Conservation (phyloP, 2,113 vertebrate genomes). For the Willisornis vidua region DNA sequence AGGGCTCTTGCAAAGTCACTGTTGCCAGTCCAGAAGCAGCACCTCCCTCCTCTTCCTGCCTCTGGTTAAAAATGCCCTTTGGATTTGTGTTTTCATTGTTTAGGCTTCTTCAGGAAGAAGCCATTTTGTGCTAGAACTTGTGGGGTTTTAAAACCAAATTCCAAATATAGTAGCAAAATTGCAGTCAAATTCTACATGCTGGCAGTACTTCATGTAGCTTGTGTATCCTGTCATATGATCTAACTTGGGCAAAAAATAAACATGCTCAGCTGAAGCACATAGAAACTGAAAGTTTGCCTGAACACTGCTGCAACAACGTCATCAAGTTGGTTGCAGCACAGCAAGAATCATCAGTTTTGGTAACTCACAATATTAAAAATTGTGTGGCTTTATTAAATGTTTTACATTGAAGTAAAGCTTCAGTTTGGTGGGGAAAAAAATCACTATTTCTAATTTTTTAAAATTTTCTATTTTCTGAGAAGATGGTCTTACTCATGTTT, state of each 20-base stretch:
- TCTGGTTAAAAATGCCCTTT: not conserved
- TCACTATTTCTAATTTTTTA: not conserved
- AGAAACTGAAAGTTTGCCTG: conserved; percentile 45
- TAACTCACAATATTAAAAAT: not conserved
- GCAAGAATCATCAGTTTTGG: not conserved
- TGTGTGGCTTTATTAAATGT: not conserved
- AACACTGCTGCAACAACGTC: not conserved
- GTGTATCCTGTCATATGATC: conserved; percentile 52
- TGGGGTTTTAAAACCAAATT: not conserved
- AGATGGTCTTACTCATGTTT: not conserved
- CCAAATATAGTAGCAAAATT: conserved; percentile 40
- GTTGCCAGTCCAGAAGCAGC: not conserved
- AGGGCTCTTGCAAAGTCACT: not conserved
- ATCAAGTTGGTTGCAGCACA: not conserved
- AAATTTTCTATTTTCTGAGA: not conserved
- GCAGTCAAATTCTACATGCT: not conserved
- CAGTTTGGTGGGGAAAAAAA: not conserved
- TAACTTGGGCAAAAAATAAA: conserved; percentile 29
- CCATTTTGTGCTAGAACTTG: conserved; percentile 41
- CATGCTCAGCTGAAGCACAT: not conserved
- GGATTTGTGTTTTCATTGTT: conserved; percentile 7
- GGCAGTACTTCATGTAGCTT: conserved; percentile 27
- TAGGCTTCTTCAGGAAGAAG: not conserved
- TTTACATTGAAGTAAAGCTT: not conserved
- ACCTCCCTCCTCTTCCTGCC: not conserved